Evolutionary conservation across 2,113 vertebrate genomes (phyloP), one percentile per base, ranked within the genome.

Genomic region (Phrynocephalus versicolor): DNA sequence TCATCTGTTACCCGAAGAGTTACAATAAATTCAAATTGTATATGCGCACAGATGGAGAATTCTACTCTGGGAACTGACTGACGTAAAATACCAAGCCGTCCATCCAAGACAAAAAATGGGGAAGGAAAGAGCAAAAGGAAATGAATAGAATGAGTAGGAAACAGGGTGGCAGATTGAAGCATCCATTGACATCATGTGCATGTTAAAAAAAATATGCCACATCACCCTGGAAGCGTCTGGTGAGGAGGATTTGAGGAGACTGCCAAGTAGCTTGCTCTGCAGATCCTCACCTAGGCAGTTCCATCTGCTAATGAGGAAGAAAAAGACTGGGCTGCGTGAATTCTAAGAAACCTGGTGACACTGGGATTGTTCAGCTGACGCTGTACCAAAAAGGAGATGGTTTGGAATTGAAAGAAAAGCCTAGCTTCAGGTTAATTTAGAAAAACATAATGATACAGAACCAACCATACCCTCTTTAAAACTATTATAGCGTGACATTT

Each of bases 121-220:
- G 21, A 64, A 74, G 58, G 78, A 86, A 86, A 86, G 84, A 81
- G 70, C 58, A 86, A 81, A 86, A 86, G 84, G 84, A 86, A 86
- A 86, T 80, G 60, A 81, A 86, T 37, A 80, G 78, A 86, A 80
- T 73, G 58, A 86, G 21, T 74, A 74, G 78, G 78, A 81, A 86
- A 86, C 45, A 51, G 70, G 69, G 70, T 86, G 78, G 70, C 84
- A 86, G 84, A 86, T 86, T 86, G 84, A 74, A 81, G 70, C 84
- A 80, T 55, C 78, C 60, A 81, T 19, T 86, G 78, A 81, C 84
- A 86, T 81, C 58, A 81, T 86, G 84, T 55, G 45, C 70, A 74
- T 55, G 33, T 8, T 57, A 65, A 65, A 64, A 39, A 81, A 80
- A 65, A 86, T 73, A 81, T 81, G 84, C 70, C 70, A 81, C 78